Base-by-base conservation (phyloP, 2,888 invertebrate species). In the Clunio marinus region DNA sequence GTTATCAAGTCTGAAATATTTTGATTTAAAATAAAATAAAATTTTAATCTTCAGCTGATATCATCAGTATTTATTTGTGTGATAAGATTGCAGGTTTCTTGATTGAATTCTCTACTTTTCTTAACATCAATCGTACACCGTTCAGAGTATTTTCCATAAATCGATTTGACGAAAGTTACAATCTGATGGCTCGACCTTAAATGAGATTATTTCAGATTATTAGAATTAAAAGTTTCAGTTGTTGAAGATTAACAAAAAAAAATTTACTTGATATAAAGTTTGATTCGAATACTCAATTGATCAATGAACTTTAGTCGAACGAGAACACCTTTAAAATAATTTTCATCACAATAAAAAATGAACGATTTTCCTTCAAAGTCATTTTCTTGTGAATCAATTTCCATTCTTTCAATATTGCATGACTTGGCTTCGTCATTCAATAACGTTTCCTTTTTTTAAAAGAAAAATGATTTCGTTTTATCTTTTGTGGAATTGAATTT, bases 251-350 rank as follows among this genome's bases (percentile, higher is more conserved):
- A 58, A 20, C 7, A 35, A 35, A 13, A 41, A 37, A 58, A 20
- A 32, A 69, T 15, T 66, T 69, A 70, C 70, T 66, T 69, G 13
- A 55, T 62, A 37, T 70, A 70, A 41, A 70, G 22, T 60, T 70
- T 70, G 13, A 70, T 4, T 41, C 10, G 17, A 28, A 66, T 60
- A 2, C 2, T n/a, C 15, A 55, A 25, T 27, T 51, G 22, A 20
- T 20, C 62, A 7, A 35, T 17, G 13, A 28, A 1, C 13, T 32
- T 59, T n/a, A 69, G 15, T 46, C 69, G 22, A 10, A 69, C 20
- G 32, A 69, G 59, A 22, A 65, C 25, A 27, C 69, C 69, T 5
- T 27, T 62, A 58, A 60, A 69, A 28, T 62, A 67, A 10, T 51
- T 55, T 10, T 10, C 17, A 27, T 8, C 2, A n/a, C 22, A 4